Conservation (phyloP, 2,113 vertebrate species). For the Hemichromis elongatus region DNA sequence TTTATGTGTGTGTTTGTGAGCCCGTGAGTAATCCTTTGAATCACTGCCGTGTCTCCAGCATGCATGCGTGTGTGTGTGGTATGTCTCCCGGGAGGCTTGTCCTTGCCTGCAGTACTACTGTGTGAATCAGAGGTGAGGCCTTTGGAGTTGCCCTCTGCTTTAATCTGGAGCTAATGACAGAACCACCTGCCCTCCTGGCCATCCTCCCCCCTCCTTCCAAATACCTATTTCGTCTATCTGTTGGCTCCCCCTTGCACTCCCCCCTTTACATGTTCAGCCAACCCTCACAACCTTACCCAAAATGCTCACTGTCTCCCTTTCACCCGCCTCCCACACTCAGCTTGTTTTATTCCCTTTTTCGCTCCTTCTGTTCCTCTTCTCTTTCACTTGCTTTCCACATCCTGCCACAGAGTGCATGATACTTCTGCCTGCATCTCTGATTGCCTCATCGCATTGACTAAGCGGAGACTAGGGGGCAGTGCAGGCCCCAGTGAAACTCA, state of each 20-base stretch:
- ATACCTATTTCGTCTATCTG: not conserved
- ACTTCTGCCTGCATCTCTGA: conserved; percentile 44
- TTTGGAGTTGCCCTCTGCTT: conserved; percentile 63
- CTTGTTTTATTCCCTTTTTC: conserved; percentile 23
- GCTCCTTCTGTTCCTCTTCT: conserved; percentile 2
- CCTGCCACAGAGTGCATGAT: conserved; percentile 10
- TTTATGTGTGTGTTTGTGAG: not conserved
- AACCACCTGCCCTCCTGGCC: conserved; percentile 48
- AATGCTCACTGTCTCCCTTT: conserved; percentile 34
- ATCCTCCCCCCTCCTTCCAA: not conserved
- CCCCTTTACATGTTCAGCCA: conserved; percentile 7
- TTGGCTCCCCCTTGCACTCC: not conserved
- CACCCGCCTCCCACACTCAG: not conserved
- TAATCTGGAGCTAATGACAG: conserved; percentile 68
- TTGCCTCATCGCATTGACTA: conserved; percentile 37
- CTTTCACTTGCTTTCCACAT: conserved; percentile 14
- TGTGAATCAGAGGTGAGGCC: conserved; percentile 70
- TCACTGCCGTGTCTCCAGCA: conserved; percentile 20
- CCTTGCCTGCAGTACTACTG: conserved; percentile 60
- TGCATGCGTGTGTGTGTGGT: conserved; percentile 17
- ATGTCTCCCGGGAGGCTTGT: conserved; percentile 56
- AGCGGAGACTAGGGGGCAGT: conserved; percentile 18
- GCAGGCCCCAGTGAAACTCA: conserved; percentile 18
- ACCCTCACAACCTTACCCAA: conserved; percentile 1
- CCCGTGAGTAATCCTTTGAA: conserved; percentile 50